Evolutionary conservation across 30 jellyfish, hydroid and myxozoan genomes (phyloP).

Genomic region (Hydractinia symbiolongicarpus): DNA sequence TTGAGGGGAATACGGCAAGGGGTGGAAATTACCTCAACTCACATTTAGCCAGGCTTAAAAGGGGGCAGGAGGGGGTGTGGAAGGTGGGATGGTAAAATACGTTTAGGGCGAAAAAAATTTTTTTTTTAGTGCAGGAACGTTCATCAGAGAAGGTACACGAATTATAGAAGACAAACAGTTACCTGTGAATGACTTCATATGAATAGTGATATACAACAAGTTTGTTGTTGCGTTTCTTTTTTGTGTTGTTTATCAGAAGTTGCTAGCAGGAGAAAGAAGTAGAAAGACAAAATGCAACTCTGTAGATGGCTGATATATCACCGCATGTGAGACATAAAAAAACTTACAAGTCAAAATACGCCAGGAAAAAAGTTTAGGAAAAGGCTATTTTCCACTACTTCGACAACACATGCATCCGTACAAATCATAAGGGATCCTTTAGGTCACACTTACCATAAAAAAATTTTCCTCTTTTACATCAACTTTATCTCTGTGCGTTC

Average conservation of each 20-base stretch:
- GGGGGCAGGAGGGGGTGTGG: too few species aligned
- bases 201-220: conserved; percentile 40
- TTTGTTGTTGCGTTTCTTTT: conserved; percentile 33
- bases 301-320: neutral
- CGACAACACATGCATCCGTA: too few species aligned
- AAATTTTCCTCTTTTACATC: conserved; percentile 47
- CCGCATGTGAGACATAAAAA: neutral
- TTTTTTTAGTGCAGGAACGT: neutral
- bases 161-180: neutral
- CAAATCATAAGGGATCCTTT: neutral
- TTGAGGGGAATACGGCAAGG: too few species aligned
- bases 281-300: neutral
- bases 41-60: too few species aligned
- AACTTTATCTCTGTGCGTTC: conserved; percentile 29
- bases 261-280: conserved; percentile 23
- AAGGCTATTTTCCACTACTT: too few species aligned
- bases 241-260: conserved; percentile 28
- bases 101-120: neutral
- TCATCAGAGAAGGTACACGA: neutral
- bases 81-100: too few species aligned
- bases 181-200: conserved; percentile 36
- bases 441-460: conserved; percentile 43
- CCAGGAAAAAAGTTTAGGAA: too few species aligned
- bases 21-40: too few species aligned
- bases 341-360: neutral